Percentiles rank a stretch among this genome's conserved stretches.
phyloP scores from a whole-genome alignment of 1,140 invertebrate genomes.

The Sitodiplosis mosellana region DNA sequence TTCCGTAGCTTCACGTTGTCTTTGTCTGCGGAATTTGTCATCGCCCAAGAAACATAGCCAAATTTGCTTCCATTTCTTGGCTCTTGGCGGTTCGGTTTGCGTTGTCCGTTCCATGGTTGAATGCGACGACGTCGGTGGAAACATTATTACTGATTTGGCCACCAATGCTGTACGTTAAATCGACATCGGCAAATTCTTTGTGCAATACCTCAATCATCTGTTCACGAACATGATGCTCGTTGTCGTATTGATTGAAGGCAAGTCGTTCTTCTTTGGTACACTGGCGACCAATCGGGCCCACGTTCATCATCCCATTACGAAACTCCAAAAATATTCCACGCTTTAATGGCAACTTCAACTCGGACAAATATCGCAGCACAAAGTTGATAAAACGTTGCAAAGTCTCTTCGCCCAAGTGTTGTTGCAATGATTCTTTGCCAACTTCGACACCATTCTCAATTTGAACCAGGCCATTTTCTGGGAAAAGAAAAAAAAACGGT shows the following conservation, averaged over 20 bases:
- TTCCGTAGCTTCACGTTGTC: slow-evolving; percentile 47
- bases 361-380: slow-evolving; percentile 71
- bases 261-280: slow-evolving; percentile 71
- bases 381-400: slow-evolving; percentile 91
- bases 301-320: slow-evolving; percentile 84
- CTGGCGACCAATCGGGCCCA: slow-evolving; percentile 87
- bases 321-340: slow-evolving; percentile 94
- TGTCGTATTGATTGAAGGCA: slow-evolving; percentile 75
- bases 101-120: slow-evolving; percentile 58
- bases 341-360: slow-evolving; percentile 74
- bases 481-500: too few relatives aligned
- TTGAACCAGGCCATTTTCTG: slow-evolving; percentile 90
- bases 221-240: slow-evolving; percentile 58
- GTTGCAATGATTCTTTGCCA: slow-evolving; percentile 58
- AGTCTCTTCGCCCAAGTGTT: slow-evolving; percentile 71
- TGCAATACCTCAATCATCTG: slow-evolving; percentile 71
- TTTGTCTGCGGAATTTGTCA: slow-evolving; percentile 50
- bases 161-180: slow-evolving; percentile 65
- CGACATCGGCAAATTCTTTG: slow-evolving; percentile 61
- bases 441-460: slow-evolving; percentile 57
- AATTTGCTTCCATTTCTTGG: slow-evolving; percentile 58
- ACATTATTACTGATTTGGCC: slow-evolving; percentile 62
- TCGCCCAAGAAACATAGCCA: slow-evolving; percentile 62
- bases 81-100: slow-evolving; percentile 48
- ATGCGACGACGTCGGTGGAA: slow-evolving; percentile 13